Base-by-base conservation (phyloP, 2,888 invertebrate genomes). In the Hololepta plana region DNA sequence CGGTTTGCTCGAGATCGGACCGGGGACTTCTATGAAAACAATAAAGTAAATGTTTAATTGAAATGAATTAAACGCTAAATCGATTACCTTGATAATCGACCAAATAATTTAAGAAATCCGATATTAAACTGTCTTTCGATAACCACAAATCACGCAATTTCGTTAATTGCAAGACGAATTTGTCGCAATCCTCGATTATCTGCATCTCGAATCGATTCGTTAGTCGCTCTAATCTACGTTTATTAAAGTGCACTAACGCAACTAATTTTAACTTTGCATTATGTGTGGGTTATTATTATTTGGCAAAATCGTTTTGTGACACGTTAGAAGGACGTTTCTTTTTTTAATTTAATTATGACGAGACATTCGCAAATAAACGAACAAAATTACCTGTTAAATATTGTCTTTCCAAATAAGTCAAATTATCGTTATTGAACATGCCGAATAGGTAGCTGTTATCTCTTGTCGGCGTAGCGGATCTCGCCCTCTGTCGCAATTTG, bases 1-100 rank as follows among this genome's bases (percentile, higher is more conserved):
- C 12, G 84, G 82, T 40, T 75, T 74, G 28, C 72, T 71, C 35
- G 72, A 67, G 42, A 84, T 75, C 38, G 75, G 67, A 29, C 75
- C 75, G 29, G 85, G 85, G 34, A 81, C 79, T 60, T 81, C 85
- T 85, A 58, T 22, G 19, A 11, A 27, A 27, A 32, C 25, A 13
- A 24, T 12, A 19, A 24, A 15, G 23, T 26, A 15, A 13, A n/a
- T n/a, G n/a, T n/a, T n/a, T n/a, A n/a, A n/a, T n/a, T n/a, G n/a
- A n/a, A n/a, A n/a, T n/a, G n/a, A n/a, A n/a, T n/a, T n/a, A n/a
- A n/a, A n/a, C n/a, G n/a, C n/a, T n/a, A n/a, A n/a, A n/a, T n/a
- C 8, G 15, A 33, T 40, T 44, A 64, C 64, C 63, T 59, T 62
- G 60, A 44, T 59, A 51, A 11, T 52, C 50, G 11, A 58, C 56